Evolutionary conservation across 2,797 vertebrate species (phyloP).

Genomic region (Silurus aristotelis): DNA sequence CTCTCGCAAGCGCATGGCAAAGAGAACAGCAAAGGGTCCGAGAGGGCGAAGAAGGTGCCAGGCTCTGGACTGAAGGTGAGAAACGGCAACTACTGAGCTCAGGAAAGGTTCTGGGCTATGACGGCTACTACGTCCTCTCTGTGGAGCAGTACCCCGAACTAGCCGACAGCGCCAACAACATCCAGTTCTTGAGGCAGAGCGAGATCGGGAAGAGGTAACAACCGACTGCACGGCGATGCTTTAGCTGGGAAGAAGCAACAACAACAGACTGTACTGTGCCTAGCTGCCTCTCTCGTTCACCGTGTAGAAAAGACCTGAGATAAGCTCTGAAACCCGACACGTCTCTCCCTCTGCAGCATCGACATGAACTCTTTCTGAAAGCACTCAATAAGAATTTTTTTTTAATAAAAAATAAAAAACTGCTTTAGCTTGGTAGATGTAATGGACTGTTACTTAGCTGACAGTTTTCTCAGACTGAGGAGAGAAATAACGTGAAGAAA

Average conservation of each 20-base stretch:
- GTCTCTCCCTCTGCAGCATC: constrained; percentile 8
- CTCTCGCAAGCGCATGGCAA: constrained; percentile 90
- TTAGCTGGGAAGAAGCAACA: constrained; percentile 24
- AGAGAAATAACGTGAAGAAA: constrained; percentile 23
- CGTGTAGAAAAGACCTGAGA: constrained; percentile 56
- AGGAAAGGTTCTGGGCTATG: constrained; percentile 94
- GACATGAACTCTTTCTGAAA: background rate
- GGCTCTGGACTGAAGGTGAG: constrained; percentile 97
- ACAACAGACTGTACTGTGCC: constrained; percentile 70
- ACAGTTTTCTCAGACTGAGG: constrained; percentile 31
- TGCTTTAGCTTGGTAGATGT: constrained; percentile 13
- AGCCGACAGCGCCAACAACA: constrained; percentile 97
- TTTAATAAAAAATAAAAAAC: background rate
- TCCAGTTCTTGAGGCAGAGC: constrained; percentile 97
- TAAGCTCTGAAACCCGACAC: constrained; percentile 14
- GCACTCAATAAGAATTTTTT: constrained; percentile 17
- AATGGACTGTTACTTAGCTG: constrained; percentile 55
- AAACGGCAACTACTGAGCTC: constrained; percentile 96
- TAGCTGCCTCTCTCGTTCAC: constrained; percentile 25
- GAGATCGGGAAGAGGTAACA: constrained; percentile 98
- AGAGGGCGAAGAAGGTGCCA: constrained; percentile 93
- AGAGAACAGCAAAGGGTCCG: constrained; percentile 93
- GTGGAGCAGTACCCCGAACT: constrained; percentile 99
- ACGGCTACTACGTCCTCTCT: constrained; percentile 97
- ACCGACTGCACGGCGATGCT: constrained; percentile 5